Evolutionary conservation across 2,113 vertebrate species (phyloP).

Genomic region (Corvus cornix): DNA sequence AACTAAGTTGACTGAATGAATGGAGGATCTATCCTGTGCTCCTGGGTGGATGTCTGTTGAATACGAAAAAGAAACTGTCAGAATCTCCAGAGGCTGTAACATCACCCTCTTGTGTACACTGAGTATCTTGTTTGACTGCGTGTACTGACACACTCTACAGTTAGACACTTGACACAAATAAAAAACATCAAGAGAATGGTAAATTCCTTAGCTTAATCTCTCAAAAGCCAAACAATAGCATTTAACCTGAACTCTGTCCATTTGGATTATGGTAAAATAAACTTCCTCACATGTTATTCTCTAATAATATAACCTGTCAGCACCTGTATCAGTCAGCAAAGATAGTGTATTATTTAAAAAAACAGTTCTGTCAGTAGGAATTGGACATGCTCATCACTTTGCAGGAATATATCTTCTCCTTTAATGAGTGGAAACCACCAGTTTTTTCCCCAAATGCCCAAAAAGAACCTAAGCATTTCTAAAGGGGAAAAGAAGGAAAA

Average conservation of each 20-base stretch:
- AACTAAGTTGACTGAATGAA: background rate
- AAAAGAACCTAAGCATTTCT: background rate
- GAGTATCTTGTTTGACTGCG: background rate
- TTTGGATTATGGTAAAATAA: conserved; percentile 36
- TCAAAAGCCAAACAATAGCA: background rate
- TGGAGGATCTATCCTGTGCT: background rate
- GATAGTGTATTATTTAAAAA: background rate
- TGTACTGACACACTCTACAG: background rate
- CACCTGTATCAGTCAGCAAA: background rate
- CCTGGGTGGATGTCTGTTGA: background rate
- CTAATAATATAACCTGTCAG: conserved; percentile 15
- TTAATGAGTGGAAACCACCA: background rate
- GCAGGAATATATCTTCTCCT: background rate
- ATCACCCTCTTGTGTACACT: background rate
- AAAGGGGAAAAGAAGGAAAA: background rate
- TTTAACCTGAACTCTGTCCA: background rate
- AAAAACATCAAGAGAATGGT: background rate
- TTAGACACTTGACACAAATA: background rate
- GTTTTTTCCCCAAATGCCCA: background rate
- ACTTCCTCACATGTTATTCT: background rate
- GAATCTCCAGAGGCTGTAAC: background rate
- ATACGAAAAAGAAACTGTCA: background rate
- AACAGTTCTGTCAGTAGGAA: background rate
- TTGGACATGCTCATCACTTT: background rate
- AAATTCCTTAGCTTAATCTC: conserved; percentile 12